Percentiles rank a stretch among this genome's conserved stretches.
phyloP scores from a whole-genome alignment of 2,888 invertebrate genomes.

The Lycaena phlaeas region DNA sequence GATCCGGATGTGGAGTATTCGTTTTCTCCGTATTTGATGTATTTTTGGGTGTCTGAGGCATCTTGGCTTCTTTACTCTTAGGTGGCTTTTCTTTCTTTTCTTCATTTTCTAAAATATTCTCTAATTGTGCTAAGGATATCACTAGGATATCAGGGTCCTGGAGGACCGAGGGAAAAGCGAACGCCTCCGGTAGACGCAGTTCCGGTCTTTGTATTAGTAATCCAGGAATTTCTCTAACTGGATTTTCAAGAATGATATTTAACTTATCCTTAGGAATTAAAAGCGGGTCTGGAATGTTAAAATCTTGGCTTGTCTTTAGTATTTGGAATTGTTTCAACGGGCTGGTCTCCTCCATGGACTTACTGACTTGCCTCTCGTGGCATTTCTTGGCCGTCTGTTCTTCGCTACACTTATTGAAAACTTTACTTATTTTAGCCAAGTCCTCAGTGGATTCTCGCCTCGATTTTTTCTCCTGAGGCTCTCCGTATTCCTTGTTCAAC shows the following conservation, averaged over 20 bases:
- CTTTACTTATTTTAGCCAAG: slow-evolving; percentile 50
- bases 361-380: slow-evolving; percentile 28
- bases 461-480: slow-evolving; percentile 59
- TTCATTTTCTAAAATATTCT: slow-evolving; percentile 75
- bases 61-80: slow-evolving; percentile 29
- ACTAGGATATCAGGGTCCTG: slow-evolving; percentile 86
- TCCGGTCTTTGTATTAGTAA: slow-evolving; percentile 81
- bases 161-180: slow-evolving; percentile 79
- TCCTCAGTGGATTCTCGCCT: slow-evolving; percentile 48
- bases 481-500: slow-evolving; percentile 63
- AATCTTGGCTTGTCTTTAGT: slow-evolving; percentile 76
- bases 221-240: slow-evolving; percentile 84
- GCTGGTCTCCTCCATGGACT: slow-evolving; percentile 62
- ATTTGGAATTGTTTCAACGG: slow-evolving; percentile 81
- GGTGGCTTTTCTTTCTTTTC: slow-evolving; percentile 28
- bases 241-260: slow-evolving; percentile 79
- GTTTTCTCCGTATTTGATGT: slow-evolving; percentile 32
- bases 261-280: slow-evolving; percentile 84
- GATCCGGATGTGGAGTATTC: slow-evolving; percentile 26
- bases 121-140: slow-evolving; percentile 82
- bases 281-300: slow-evolving; percentile 86
- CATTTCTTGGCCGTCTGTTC: slow-evolving; percentile 35
- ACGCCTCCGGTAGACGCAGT: slow-evolving; percentile 80
- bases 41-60: slow-evolving; percentile 29
- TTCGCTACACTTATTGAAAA: slow-evolving; percentile 44